phyloP scores from a whole-genome alignment of 1,140 invertebrate genomes.

The Pectinophora gossypiella region DNA sequence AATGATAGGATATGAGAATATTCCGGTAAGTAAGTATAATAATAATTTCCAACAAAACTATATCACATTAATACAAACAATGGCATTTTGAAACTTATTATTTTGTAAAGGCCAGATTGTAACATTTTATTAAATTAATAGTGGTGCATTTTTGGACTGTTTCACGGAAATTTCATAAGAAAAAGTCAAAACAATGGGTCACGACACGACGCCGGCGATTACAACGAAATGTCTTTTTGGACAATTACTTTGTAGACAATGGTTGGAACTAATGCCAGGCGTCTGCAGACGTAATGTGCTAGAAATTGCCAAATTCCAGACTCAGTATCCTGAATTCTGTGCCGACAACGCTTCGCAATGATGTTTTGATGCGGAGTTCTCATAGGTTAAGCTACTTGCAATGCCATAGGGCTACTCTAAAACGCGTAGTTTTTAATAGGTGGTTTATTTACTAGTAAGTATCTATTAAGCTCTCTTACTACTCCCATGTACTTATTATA shows the following conservation, averaged over 20 bases:
- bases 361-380: too few relatives aligned
- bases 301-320: not conserved
- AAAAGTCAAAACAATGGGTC: conserved; percentile 26
- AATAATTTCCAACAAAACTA: conserved; percentile 4
- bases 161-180: conserved; percentile 32
- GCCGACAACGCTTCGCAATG: too few relatives aligned
- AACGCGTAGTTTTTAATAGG: too few relatives aligned
- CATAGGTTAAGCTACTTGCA: too few relatives aligned
- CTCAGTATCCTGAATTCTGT: too few relatives aligned
- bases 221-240: conserved; percentile 16
- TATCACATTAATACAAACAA: not conserved
- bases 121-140: not conserved
- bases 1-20: too few relatives aligned
- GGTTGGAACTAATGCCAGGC: conserved; percentile 12
- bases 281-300: conserved; percentile 1
- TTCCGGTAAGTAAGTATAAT: not conserved
- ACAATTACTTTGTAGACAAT: conserved; percentile 16
- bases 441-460: too few relatives aligned
- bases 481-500: too few relatives aligned
- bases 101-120: not conserved
- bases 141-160: conserved; percentile 7
- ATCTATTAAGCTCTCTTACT: too few relatives aligned
- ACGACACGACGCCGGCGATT: conserved; percentile 16
- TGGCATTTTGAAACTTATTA: not conserved
- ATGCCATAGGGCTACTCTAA: too few relatives aligned